A percentile compares a stretch with the other conserved stretches of the same genome.
phyloP scores from a whole-genome alignment of 2,888 invertebrate genomes.

The Dastarcus helophoroides region DNA sequence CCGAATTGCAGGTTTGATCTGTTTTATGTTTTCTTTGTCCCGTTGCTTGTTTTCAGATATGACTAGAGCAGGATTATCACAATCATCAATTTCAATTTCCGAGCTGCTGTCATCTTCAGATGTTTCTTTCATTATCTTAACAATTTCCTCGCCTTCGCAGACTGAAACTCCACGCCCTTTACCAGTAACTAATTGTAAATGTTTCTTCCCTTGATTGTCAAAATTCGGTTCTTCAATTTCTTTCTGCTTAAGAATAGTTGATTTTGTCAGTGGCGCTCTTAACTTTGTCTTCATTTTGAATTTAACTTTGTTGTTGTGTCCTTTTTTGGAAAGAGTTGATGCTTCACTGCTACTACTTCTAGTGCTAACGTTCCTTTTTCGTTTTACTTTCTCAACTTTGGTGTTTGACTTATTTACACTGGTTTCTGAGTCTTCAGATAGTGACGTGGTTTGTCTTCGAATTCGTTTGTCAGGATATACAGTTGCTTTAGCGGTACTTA shows the following conservation, averaged over 20 bases:
- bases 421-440: not conserved
- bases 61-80: no score
- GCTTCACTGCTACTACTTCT: no score
- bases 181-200: conserved; percentile 36
- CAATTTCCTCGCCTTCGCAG: conserved; percentile 43
- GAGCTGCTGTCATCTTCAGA: not conserved
- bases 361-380: no score
- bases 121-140: conserved; percentile 13
- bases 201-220: conserved; percentile 15
- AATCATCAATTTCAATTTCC: conserved; percentile 2
- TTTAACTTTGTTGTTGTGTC: conserved; percentile 15
- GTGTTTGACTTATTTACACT: not conserved
- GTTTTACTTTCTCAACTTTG: conserved; percentile 4
- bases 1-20: no score
- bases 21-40: no score
- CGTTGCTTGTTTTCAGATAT: no score
- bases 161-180: conserved; percentile 44
- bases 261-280: conserved; percentile 8
- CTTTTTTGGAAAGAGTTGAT: no score
- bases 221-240: conserved; percentile 15
- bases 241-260: conserved; percentile 16
- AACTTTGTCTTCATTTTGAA: conserved; percentile 25
- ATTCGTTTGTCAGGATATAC: not conserved
- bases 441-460: not conserved
- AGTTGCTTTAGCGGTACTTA: conserved; percentile 1